Conservation (phyloP, 2,113 vertebrate species). For the Brachyhypopomus gauderio region DNA sequence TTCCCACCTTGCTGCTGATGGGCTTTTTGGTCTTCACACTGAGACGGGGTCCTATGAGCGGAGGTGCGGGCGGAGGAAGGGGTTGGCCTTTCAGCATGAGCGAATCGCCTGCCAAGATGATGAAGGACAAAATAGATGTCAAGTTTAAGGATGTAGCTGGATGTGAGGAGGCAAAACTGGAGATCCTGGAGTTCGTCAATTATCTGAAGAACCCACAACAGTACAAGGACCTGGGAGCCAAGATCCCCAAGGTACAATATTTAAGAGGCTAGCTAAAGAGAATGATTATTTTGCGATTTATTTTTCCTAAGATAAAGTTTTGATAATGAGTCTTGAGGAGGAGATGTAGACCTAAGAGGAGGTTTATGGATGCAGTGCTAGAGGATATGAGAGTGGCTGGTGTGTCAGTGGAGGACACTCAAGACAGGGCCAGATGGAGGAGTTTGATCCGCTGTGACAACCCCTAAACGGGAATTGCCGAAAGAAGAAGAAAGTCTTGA, state of each 20-base stretch:
- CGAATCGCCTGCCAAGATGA: conserved; percentile 70
- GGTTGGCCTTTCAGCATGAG: conserved; percentile 69
- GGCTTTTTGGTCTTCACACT: conserved; percentile 67
- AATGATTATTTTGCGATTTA: no score
- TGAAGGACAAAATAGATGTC: conserved; percentile 63
- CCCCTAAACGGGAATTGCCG: no score
- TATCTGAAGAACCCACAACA: conserved; percentile 76
- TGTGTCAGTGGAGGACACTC: no score
- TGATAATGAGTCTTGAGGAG: no score
- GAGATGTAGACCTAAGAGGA: no score
- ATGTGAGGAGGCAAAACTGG: conserved; percentile 75
- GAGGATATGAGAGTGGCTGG: no score
- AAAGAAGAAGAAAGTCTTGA: no score
- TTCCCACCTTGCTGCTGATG: conserved; percentile 67
- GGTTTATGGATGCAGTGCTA: no score
- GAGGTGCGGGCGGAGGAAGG: conserved; percentile 54
- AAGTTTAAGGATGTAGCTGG: conserved; percentile 72
- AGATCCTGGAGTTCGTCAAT: conserved; percentile 76
- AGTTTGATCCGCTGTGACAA: no score
- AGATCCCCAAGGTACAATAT: conserved; percentile 72
- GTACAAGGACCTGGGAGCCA: conserved; percentile 72
- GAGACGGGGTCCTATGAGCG: conserved; percentile 64
- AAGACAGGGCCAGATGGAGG: no score
- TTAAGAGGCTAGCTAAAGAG: no score
- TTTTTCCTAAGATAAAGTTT: no score